Conservation (phyloP, 1,140 invertebrate genomes). For the Neelides sp. region DNA sequence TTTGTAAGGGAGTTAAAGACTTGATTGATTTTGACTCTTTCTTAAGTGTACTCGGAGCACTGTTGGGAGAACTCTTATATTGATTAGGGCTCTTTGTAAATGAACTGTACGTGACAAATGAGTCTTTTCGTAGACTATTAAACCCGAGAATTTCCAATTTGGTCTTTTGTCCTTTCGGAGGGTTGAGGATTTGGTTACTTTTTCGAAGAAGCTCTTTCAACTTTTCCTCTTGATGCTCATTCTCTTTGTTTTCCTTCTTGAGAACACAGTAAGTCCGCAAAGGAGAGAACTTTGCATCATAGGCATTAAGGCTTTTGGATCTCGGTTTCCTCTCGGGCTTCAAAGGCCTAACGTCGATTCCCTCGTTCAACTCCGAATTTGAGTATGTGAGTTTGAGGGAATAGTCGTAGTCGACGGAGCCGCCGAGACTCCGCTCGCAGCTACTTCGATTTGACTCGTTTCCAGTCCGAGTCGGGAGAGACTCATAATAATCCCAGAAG, state of each 20-base stretch:
- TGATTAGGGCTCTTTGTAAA: too few relatives aligned
- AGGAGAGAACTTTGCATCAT: slow-evolving; percentile 24
- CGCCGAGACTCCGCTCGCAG: slow-evolving; percentile 26
- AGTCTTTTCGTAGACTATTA: too few relatives aligned
- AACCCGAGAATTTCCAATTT: too few relatives aligned
- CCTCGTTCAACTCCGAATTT: slow-evolving; percentile 2
- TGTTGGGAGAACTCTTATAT: too few relatives aligned
- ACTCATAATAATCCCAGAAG: slow-evolving; percentile 29
- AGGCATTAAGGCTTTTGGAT: slow-evolving; percentile 21
- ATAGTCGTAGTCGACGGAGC: slow-evolving; percentile 23
- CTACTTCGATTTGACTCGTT: slow-evolving; percentile 24
- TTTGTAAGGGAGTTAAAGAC: too few relatives aligned
- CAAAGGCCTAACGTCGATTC: slow-evolving; percentile 1
- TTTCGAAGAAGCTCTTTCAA: slow-evolving; percentile 1
- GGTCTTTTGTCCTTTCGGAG: not conserved
- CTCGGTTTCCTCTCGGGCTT: slow-evolving; percentile 22
- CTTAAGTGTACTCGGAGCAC: too few relatives aligned
- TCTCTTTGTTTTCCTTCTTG: slow-evolving; percentile 25
- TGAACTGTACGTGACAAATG: too few relatives aligned
- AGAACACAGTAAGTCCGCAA: slow-evolving; percentile 23
- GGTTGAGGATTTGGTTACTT: not conserved
- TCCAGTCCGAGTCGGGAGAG: not conserved
- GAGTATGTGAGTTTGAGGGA: not conserved
- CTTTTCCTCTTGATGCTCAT: not conserved
- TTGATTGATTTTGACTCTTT: too few relatives aligned